Conservation (phyloP, 2,113 vertebrate genomes). For the Limanda limanda region DNA sequence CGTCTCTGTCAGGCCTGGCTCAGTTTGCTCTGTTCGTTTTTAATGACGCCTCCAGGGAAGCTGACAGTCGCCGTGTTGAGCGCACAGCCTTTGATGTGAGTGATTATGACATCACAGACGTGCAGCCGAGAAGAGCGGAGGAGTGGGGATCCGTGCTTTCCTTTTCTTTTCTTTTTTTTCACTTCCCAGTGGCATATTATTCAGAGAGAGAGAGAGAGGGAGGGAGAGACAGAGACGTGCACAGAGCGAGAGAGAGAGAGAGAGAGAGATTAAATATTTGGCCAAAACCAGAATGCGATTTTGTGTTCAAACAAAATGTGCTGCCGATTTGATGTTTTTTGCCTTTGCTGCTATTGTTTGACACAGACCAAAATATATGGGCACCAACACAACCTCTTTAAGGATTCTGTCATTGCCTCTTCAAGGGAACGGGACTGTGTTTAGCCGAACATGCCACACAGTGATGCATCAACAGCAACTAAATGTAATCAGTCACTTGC, state of each 20-base stretch:
- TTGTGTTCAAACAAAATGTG: conserved; percentile 62
- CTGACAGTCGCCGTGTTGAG: conserved; percentile 84
- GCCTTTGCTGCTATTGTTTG: conserved; percentile 63
- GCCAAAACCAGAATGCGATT: conserved; percentile 69
- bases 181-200: conserved; percentile 74
- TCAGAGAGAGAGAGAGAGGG: conserved; percentile 59
- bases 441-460: conserved; percentile 30
- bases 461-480: conserved; percentile 45
- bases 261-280: conserved; percentile 70
- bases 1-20: conserved; percentile 80
- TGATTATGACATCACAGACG: conserved; percentile 87
- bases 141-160: conserved; percentile 73
- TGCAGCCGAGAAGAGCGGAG: conserved; percentile 78
- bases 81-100: conserved; percentile 83
- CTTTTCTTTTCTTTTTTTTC: conserved; percentile 23
- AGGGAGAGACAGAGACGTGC: conserved; percentile 48
- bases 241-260: conserved; percentile 39
- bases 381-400: conserved; percentile 35
- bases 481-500: conserved; percentile 62
- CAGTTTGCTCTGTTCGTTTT: conserved; percentile 81
- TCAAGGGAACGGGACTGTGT: conserved; percentile 28
- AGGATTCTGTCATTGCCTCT: conserved; percentile 34
- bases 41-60: conserved; percentile 87
- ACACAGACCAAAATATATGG: conserved; percentile 49
- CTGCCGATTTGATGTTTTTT: conserved; percentile 62